Conservation (phyloP, 1,140 invertebrate species). For the Drosophila aff. region DNA sequence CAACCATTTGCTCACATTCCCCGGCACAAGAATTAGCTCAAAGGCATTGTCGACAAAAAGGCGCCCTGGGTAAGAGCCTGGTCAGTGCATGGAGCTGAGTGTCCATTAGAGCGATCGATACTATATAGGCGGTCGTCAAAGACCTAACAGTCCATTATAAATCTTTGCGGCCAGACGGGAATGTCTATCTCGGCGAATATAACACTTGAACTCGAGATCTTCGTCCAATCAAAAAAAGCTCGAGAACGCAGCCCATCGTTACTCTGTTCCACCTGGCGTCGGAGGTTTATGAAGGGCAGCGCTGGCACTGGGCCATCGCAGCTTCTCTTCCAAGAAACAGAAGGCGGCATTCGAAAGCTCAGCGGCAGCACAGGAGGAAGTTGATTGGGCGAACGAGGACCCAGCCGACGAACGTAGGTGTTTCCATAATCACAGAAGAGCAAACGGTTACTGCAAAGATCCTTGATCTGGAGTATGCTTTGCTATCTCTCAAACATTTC, state of each 20-base stretch:
- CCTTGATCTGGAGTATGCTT: too few species aligned
- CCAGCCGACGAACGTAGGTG: too few species aligned
- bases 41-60: neutral
- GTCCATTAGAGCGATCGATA: neutral
- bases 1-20: neutral
- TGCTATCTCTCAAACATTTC: too few species aligned
- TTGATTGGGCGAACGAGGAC: too few species aligned
- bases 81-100: neutral
- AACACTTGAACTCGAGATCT: too few species aligned
- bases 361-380: too few species aligned
- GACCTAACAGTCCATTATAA: neutral
- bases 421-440: too few species aligned
- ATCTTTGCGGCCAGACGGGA: too few species aligned
- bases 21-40: neutral
- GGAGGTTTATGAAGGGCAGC: fast-evolving
- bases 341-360: too few species aligned
- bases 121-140: neutral
- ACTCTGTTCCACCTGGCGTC: neutral
- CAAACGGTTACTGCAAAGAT: too few species aligned
- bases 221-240: neutral
- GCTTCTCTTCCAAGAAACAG: too few species aligned
- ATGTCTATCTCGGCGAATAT: neutral
- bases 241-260: neutral
- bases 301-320: neutral
- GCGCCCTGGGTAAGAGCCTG: neutral